Conservation (phyloP, 2,888 invertebrate genomes). For the Melanostoma mellinum region DNA sequence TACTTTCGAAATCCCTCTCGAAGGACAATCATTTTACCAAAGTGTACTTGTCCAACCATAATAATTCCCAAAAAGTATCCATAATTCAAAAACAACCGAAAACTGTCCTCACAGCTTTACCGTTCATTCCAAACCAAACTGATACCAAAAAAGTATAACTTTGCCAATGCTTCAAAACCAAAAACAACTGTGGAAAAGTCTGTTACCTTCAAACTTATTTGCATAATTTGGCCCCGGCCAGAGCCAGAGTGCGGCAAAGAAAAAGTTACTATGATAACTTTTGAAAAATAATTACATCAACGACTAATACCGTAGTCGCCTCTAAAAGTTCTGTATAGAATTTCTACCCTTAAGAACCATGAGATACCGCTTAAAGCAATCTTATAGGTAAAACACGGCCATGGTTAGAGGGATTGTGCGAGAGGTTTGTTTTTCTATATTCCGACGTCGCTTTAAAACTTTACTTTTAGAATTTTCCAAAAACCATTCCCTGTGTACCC, state of each 20-base stretch:
- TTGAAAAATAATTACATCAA: constrained; percentile 73
- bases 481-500: neutral
- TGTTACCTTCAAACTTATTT: constrained; percentile 67
- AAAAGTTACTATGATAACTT: constrained; percentile 70
- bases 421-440: constrained; percentile 26
- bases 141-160: neutral
- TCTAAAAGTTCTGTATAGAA: constrained; percentile 20
- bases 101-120: constrained; percentile 48
- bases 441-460: constrained; percentile 48
- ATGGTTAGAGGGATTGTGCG: constrained; percentile 10
- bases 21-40: constrained; percentile 9
- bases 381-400: constrained; percentile 19
- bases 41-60: constrained; percentile 17
- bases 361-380: constrained; percentile 46
- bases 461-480: constrained; percentile 31
- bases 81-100: constrained; percentile 52
- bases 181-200: constrained; percentile 59
- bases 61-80: constrained; percentile 25
- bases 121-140: neutral
- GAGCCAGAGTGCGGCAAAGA: constrained; percentile 21
- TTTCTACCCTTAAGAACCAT: constrained; percentile 10
- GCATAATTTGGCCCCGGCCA: constrained; percentile 57
- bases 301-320: constrained; percentile 64
- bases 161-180: constrained; percentile 4
- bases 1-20: constrained; percentile 1